phyloP scores from a whole-genome alignment of 2,888 invertebrate genomes.

The Reticulitermes lucifugus region DNA sequence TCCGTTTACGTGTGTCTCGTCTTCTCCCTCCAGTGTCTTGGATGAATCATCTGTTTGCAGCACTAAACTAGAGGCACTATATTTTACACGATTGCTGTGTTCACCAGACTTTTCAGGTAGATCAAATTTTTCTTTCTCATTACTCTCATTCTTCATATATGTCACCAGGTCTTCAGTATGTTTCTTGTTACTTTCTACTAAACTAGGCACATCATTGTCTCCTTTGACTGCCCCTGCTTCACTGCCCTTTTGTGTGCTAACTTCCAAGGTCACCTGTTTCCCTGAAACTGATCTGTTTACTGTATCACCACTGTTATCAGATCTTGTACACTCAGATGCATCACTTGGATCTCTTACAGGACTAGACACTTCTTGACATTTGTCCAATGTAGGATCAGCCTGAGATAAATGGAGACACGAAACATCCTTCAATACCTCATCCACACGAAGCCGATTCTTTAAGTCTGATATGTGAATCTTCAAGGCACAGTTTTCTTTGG shows the following conservation, averaged over 20 bases:
- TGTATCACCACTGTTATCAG: background rate
- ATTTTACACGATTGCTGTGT: background rate
- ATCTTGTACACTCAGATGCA: too few relatives aligned
- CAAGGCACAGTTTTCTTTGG: slow-evolving; percentile 59
- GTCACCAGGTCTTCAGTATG: background rate
- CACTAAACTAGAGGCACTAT: background rate
- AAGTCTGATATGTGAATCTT: slow-evolving; percentile 57
- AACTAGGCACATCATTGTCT: background rate
- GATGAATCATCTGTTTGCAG: background rate
- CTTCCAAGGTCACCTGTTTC: too few relatives aligned
- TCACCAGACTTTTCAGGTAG: background rate
- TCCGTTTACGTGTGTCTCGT: slow-evolving; percentile 60
- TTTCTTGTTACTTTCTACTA: background rate
- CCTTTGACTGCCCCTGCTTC: background rate
- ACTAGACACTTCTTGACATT: background rate
- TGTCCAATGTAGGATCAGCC: background rate
- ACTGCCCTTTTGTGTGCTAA: background rate
- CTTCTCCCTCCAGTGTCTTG: slow-evolving; percentile 54
- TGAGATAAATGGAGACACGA: background rate
- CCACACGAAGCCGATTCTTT: slow-evolving; percentile 26
- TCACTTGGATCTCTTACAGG: background rate
- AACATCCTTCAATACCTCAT: background rate
- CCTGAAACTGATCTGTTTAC: background rate
- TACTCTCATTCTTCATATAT: background rate
- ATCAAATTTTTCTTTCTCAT: background rate